Evolutionary conservation across 2,113 vertebrate species (phyloP).

Genomic region (Ptilonorhynchus violaceus): DNA sequence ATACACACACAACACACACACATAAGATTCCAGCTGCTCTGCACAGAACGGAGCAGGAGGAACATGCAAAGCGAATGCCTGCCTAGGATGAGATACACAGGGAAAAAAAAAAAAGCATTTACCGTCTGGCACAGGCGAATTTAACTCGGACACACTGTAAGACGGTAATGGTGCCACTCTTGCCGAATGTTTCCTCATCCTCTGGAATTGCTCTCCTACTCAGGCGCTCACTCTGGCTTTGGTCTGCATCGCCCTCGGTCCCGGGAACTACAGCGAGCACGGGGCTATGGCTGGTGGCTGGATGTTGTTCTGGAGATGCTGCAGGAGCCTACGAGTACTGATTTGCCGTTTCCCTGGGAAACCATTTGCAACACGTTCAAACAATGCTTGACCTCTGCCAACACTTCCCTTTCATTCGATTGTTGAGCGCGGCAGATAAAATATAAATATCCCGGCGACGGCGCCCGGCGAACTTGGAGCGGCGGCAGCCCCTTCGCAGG

Average conservation of each 20-base stretch:
- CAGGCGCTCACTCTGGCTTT: neutral
- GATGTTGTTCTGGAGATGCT: conserved; percentile 45
- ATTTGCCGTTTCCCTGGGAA: conserved; percentile 75
- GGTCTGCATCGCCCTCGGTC: conserved; percentile 22
- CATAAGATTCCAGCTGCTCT: neutral
- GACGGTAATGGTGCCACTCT: conserved; percentile 81
- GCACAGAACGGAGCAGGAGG: neutral
- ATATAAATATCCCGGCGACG: neutral
- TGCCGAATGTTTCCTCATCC: conserved; percentile 86
- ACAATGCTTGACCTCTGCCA: conserved; percentile 68
- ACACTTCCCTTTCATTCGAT: conserved; percentile 32
- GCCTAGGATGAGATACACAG: neutral
- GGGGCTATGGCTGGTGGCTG: conserved; percentile 11
- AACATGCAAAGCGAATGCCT: neutral
- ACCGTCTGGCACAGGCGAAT: conserved; percentile 75
- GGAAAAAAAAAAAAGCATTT: neutral
- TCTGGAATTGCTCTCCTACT: conserved; percentile 36
- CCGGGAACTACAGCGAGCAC: neutral
- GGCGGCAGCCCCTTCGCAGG: neutral
- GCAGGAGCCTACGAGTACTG: conserved; percentile 46
- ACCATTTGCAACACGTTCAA: conserved; percentile 67
- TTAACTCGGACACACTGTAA: conserved; percentile 78
- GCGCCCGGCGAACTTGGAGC: neutral
- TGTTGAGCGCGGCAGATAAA: conserved; percentile 24
- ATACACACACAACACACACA: neutral